Evolutionary conservation across 2,113 vertebrate genomes (phyloP), one percentile per base, ranked within the genome.

Genomic region (Eulemur rufifrons): DNA sequence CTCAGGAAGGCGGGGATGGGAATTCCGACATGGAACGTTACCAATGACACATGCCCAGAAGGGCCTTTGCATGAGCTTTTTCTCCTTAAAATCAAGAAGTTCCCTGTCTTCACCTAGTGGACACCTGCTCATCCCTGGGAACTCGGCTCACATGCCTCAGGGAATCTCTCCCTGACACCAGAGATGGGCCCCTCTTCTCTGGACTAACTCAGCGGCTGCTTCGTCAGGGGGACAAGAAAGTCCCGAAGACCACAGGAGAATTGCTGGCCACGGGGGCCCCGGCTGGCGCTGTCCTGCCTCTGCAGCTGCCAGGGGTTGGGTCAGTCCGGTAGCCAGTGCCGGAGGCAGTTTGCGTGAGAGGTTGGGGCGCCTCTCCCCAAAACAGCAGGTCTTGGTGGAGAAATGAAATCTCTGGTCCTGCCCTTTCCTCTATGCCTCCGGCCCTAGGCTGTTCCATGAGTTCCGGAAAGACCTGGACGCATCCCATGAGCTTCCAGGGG

Each of bases 211-310:
- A 73, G n/a, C 39, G 3, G 42, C 50, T 56, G 47, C 17, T 13
- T 42, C 42, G 42, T 21, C 25, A n/a, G 14, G 21, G 25, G 12
- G n/a, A 37, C 23, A 91, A 25, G 17, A 10, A 73, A 29, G 9
- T 2, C 52, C 69, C 47, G 42, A n/a, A 83, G 11, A 6, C 47
- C 56, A 17, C 2, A 7, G 27, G 21, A 37, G 25, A 50, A 34
- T 1, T 10, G 3, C 11, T 7, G 63, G 12, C 47, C 3, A 0
- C 0, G 1, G 23, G 9, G 13, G 2, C 32, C 18, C 32, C 20
- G 1, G 23, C 77, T 42, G 50, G 12, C 4, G 10, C 37, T 34
- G 18, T 5, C 21, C 37, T 2, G 0, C 0, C 9, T n/a, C 29
- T 4, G 3, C 3, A 20, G 45, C 52, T 25, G 29, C 47, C 47